Conservation (phyloP, 2,888 invertebrate genomes). For the Nephrocerus scutellatus region DNA sequence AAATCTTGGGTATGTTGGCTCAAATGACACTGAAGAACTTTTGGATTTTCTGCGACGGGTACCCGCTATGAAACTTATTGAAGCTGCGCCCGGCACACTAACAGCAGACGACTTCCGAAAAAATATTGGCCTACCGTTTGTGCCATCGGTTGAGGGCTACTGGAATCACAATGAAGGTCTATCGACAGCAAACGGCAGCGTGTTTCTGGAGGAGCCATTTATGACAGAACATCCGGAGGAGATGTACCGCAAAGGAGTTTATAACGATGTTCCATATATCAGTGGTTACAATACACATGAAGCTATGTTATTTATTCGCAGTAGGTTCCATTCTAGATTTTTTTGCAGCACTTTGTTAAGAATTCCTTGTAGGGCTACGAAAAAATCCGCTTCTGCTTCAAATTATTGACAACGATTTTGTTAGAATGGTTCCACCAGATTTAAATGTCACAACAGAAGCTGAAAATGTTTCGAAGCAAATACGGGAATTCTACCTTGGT, state of each 20-base stretch:
- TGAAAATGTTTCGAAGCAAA: constrained; percentile 46
- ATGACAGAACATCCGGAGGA: constrained; percentile 51
- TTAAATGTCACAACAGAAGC: constrained; percentile 42
- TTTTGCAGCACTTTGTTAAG: no score
- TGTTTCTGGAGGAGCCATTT: constrained; percentile 49
- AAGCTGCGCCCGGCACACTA: constrained; percentile 52
- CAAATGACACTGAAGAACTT: constrained; percentile 54
- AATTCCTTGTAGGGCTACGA: constrained; percentile 50
- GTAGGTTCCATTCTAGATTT: constrained; percentile 37
- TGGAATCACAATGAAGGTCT: constrained; percentile 31
- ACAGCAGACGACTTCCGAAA: constrained; percentile 52
- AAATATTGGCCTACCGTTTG: constrained; percentile 56
- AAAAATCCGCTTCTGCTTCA: constrained; percentile 53
- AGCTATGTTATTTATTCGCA: constrained; percentile 57
- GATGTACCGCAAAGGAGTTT: constrained; percentile 47
- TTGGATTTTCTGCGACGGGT: constrained; percentile 54
- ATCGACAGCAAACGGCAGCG: constrained; percentile 31
- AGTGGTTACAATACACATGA: constrained; percentile 61
- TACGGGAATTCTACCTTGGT: constrained; percentile 55
- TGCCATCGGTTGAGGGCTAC: constrained; percentile 52
- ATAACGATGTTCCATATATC: constrained; percentile 56
- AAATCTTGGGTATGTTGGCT: constrained; percentile 53
- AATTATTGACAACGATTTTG: constrained; percentile 54
- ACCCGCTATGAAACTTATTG: constrained; percentile 54
- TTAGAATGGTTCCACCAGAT: constrained; percentile 54